Base-by-base conservation (phyloP, 2,888 invertebrate species). In the Caenorhabditis sp. region DNA sequence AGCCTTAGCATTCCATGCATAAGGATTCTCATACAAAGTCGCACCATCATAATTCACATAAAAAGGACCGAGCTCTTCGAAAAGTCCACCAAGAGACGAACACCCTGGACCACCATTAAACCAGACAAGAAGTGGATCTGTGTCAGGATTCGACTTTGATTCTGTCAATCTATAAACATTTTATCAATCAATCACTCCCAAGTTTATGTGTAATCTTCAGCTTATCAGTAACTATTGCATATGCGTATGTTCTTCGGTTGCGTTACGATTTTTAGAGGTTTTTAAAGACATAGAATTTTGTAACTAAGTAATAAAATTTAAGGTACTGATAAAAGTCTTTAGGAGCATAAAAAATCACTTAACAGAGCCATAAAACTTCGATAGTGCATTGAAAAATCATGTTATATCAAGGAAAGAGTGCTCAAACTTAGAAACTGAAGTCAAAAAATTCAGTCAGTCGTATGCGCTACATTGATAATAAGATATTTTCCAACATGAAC, bases 71-170 rank as follows among this genome's bases (percentile, higher is more conserved):
- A 89, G 86, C 58, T 81, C 82, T 62, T 81, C 80, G 56, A 82
- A 81, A 21, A 77, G 68, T 3, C 82, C 83, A 26, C 76, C 77
- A 12, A 83, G 62, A 0, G 84, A 84, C 36, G 81, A 81, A 73
- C 85, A 85, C 36, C 80, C 80, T 2, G 80, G 80, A 25, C 80
- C 90, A 17, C 90, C 90, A 81, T 90, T 89, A 80, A 90, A 78
- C 89, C 90, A 90, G 31, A 89, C 80, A 3, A 89, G 87, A 1
- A 89, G 67, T n/a, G 89, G 89, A 70, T 88, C 89, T 17, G 71
- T 83, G 21, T 72, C 68, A 3, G 89, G 89, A 54, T 88, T 85
- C 26, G 81, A 83, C 57, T 85, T 83, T 25, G 89, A 89, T 77
- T 90, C 89, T 54, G 89, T 83, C 78, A 89, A 87, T 89, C 89